Evolutionary conservation across 1,140 invertebrate genomes (phyloP).

Genomic region (Trichomalopsis sarcophagae): DNA sequence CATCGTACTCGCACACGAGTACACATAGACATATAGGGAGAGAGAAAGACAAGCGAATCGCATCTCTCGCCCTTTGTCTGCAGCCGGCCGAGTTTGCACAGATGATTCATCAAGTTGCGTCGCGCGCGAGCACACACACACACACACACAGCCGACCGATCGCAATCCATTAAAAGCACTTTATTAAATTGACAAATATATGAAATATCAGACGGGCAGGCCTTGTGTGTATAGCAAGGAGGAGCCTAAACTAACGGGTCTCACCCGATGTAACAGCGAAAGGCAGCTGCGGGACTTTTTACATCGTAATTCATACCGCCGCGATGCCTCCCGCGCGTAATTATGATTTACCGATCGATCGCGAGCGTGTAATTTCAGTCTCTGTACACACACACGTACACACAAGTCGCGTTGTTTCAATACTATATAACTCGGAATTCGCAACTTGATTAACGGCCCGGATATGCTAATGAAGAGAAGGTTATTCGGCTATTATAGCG

Average conservation of each 20-base stretch:
- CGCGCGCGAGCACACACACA: neutral
- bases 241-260: neutral
- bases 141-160: neutral
- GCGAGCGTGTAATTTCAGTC: too few relatives aligned
- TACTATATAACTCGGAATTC: neutral
- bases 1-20: neutral
- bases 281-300: neutral
- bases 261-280: neutral
- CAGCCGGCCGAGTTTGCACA: slow-evolving; percentile 51
- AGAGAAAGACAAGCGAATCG: neutral
- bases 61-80: slow-evolving; percentile 2
- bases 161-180: slow-evolving; percentile 71
- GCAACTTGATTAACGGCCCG: neutral
- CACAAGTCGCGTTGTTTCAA: neutral
- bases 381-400: neutral
- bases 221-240: neutral
- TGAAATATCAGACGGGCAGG: slow-evolving; percentile 59
- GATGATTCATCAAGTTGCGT: slow-evolving; percentile 61
- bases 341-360: too few relatives aligned
- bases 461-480: slow-evolving; percentile 15
- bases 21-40: too few relatives aligned
- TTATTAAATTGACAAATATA: slow-evolving; percentile 71
- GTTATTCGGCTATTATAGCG: neutral
- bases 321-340: too few relatives aligned
- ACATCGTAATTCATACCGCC: neutral